Conservation (phyloP, 2,888 invertebrate genomes). For the Teinopalpus imperialis region DNA sequence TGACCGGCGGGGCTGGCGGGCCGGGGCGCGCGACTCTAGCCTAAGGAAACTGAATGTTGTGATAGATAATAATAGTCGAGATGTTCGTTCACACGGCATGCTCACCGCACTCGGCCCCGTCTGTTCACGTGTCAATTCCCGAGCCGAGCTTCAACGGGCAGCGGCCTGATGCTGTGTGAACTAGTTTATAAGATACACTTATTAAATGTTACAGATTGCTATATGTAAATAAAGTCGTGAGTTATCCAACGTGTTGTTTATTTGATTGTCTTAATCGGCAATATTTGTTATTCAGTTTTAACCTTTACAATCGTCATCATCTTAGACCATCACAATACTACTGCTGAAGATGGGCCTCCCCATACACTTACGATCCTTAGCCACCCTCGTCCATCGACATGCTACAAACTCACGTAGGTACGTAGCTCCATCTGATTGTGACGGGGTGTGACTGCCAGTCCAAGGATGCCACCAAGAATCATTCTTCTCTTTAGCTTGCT, state of each 20-base stretch:
- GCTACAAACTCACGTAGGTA: too few relatives aligned
- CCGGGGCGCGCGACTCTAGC: constrained; percentile 23
- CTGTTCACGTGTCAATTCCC: constrained; percentile 11
- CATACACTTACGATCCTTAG: not conserved
- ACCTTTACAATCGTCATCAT: too few relatives aligned
- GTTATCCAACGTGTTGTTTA: constrained; percentile 53
- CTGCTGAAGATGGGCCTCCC: not conserved
- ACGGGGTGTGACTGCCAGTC: too few relatives aligned
- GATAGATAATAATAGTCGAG: constrained; percentile 51
- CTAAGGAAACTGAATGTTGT: constrained; percentile 75
- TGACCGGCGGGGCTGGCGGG: constrained; percentile 30
- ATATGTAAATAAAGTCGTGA: constrained; percentile 79
- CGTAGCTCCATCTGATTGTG: too few relatives aligned
- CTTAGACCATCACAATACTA: not conserved
- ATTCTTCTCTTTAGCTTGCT: too few relatives aligned
- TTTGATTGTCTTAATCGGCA: constrained; percentile 25
- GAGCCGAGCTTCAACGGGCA: constrained; percentile 1
- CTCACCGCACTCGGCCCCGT: constrained; percentile 11
- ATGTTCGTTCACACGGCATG: constrained; percentile 20
- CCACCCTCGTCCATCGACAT: too few relatives aligned
- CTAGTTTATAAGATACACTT: constrained; percentile 43
- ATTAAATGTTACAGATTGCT: constrained; percentile 73
- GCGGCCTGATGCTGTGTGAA: constrained; percentile 29
- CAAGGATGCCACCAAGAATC: too few relatives aligned
- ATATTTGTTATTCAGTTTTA: too few relatives aligned